phyloP scores from a whole-genome alignment of 2,888 invertebrate species.

The Stenichneumon culpator region DNA sequence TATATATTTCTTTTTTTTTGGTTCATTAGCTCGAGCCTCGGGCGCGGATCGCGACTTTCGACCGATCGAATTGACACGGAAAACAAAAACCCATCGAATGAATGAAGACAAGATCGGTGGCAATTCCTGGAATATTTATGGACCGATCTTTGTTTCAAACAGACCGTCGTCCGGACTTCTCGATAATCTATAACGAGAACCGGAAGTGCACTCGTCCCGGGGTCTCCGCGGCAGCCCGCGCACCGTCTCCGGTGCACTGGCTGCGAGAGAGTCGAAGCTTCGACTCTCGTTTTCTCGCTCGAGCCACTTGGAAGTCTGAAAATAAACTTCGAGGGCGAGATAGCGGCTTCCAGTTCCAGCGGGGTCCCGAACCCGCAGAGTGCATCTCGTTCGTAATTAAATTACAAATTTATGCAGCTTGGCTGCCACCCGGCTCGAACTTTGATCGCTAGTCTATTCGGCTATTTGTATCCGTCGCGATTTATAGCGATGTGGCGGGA shows the following conservation, averaged over 20 bases:
- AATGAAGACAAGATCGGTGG: background rate
- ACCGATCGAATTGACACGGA: background rate
- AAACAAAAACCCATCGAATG: background rate
- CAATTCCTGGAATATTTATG: background rate
- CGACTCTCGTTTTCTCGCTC: slow-evolving; percentile 38
- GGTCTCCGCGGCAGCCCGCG: background rate
- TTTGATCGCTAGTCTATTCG: background rate
- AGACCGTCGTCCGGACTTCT: slow-evolving; percentile 49
- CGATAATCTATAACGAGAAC: slow-evolving; percentile 60
- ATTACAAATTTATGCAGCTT: slow-evolving; percentile 44
- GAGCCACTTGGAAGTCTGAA: slow-evolving; percentile 62
- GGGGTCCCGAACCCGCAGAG: background rate
- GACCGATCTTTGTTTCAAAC: slow-evolving; percentile 39
- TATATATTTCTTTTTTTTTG: background rate
- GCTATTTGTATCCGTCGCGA: background rate
- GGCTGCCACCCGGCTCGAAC: background rate
- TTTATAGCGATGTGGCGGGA: background rate
- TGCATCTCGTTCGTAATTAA: slow-evolving; percentile 39
- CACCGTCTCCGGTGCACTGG: background rate
- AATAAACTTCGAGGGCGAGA: slow-evolving; percentile 63
- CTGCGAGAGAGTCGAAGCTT: background rate
- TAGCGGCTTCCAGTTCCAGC: slow-evolving; percentile 56
- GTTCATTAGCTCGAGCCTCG: background rate
- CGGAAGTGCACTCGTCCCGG: slow-evolving; percentile 62
- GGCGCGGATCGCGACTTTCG: background rate